Conservation (phyloP, 2,113 vertebrate genomes). For the Prietella phreatophila region DNA sequence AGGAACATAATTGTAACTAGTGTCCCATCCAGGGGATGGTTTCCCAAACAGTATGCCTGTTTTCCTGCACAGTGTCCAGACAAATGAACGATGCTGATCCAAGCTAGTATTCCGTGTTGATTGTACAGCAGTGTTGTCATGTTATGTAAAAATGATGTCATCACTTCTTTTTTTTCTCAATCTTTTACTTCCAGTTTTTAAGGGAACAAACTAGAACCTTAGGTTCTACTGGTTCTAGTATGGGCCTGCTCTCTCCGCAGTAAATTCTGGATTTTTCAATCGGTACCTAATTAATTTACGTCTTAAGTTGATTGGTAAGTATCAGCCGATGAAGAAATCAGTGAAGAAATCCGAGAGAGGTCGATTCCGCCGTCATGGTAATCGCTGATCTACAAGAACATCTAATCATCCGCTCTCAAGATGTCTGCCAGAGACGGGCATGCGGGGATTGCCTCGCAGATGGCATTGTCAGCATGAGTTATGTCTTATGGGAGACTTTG, state of each 20-base stretch:
- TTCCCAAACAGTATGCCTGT: background rate
- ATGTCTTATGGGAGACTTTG: constrained; percentile 35
- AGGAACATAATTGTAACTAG: background rate
- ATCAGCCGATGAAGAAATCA: background rate
- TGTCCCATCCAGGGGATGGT: too few species aligned
- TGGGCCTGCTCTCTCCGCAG: too few species aligned
- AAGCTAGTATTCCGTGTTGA: background rate
- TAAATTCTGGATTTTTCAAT: too few species aligned
- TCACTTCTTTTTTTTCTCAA: background rate
- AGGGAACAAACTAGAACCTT: background rate
- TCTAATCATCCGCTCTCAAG: constrained; percentile 40
- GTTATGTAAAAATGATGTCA: background rate
- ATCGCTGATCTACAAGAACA: constrained; percentile 34
- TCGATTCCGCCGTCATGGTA: constrained; percentile 24
- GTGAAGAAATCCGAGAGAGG: background rate
- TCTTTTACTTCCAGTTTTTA: background rate
- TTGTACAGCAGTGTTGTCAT: background rate
- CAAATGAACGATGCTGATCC: background rate
- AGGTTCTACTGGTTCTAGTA: background rate
- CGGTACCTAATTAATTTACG: background rate
- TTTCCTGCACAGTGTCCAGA: background rate
- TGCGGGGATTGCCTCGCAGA: constrained; percentile 37
- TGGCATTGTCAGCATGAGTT: constrained; percentile 42
- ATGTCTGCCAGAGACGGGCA: constrained; percentile 40
- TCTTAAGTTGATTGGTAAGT: constrained; percentile 3